A percentile compares a stretch with the other conserved stretches of the same genome.
These are phyloP conservation scores for Aleiodes alternator DNA, from an alignment of 2,888 invertebrate species.

Conservation along the genomic window DNA sequence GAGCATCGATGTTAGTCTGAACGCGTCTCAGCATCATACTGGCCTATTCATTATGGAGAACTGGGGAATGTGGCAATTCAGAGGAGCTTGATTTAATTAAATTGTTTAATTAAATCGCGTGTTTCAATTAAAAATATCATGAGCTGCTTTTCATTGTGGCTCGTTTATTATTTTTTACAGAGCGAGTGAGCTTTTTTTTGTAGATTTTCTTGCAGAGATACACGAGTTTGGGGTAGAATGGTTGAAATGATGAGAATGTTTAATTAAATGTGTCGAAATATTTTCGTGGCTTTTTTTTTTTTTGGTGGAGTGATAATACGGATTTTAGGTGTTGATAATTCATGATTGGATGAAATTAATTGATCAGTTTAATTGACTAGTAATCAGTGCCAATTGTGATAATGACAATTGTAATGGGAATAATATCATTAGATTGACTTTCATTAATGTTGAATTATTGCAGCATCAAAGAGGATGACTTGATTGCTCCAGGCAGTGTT, in stretches of 20 bases:
- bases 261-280: too few relatives aligned
- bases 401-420: too few relatives aligned
- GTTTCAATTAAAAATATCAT: constrained; percentile 59
- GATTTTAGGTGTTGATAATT: neutral
- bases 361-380: too few relatives aligned
- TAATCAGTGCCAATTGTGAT: too few relatives aligned
- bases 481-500: constrained; percentile 16
- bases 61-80: neutral
- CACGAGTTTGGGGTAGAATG: neutral
- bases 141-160: neutral
- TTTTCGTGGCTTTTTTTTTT: too few relatives aligned
- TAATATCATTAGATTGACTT: constrained; percentile 1
- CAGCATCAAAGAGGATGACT: constrained; percentile 3
- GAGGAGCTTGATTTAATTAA: constrained; percentile 52
- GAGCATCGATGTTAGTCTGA: neutral
- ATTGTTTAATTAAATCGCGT: constrained; percentile 58
- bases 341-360: neutral
- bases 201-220: constrained; percentile 4
- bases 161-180: too few relatives aligned
- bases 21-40: neutral
- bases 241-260: too few relatives aligned
- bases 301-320: too few relatives aligned
- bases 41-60: neutral
- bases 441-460: constrained; percentile 18
- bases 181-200: too few relatives aligned